A percentile compares a stretch with the other conserved stretches of the same genome.
Conservation (phyloP, 2,797 vertebrate genomes). For the Garrulus glandarius region DNA sequence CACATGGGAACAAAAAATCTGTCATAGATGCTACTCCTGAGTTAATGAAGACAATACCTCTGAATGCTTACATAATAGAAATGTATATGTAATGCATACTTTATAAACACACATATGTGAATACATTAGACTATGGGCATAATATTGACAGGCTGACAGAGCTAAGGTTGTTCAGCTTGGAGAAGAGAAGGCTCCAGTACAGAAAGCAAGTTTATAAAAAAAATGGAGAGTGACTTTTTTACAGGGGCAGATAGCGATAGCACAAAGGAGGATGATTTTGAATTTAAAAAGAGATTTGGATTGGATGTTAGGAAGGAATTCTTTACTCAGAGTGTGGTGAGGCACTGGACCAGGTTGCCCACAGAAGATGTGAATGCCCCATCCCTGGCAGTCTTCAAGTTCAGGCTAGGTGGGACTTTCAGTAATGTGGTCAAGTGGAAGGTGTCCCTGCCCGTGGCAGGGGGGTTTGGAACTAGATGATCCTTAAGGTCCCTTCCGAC, state of each 20-base stretch:
- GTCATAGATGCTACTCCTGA: background rate
- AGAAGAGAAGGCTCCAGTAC: background rate
- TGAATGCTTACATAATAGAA: background rate
- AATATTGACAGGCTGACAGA: background rate
- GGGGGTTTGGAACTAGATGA: background rate
- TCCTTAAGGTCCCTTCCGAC: background rate
- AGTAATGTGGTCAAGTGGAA: background rate
- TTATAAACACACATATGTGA: background rate
- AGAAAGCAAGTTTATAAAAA: background rate
- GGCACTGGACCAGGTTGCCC: background rate
- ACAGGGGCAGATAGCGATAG: background rate
- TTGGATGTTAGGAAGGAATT: background rate
- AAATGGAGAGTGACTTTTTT: background rate
- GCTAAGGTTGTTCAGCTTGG: background rate
- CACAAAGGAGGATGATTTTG: background rate
- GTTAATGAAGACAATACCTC: background rate
- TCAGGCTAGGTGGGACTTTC: background rate
- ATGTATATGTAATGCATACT: background rate
- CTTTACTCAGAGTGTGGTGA: background rate
- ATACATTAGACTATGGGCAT: background rate
- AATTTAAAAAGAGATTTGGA: background rate
- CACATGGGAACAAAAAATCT: background rate
- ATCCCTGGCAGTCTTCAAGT: background rate
- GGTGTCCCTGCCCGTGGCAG: background rate
- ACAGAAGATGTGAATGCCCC: background rate